phyloP scores from a whole-genome alignment of 2,888 invertebrate genomes.

The Oeneis ivallda region DNA sequence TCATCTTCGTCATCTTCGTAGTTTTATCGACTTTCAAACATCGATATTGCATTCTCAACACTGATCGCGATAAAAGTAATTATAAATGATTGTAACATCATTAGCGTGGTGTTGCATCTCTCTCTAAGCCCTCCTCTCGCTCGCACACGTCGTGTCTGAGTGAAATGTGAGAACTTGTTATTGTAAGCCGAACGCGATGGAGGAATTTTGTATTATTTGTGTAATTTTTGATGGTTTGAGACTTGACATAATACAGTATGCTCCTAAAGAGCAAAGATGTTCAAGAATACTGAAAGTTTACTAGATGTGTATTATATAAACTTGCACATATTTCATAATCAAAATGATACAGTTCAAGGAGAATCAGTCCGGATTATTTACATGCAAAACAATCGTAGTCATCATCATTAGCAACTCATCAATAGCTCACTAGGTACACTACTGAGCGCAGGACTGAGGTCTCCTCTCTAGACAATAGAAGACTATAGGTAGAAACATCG shows the following conservation, averaged over 20 bases:
- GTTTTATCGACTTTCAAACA: not conserved
- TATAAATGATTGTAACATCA: slow-evolving; percentile 56
- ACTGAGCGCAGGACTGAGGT: no score
- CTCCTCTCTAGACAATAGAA: no score
- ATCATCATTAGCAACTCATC: no score
- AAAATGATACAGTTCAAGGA: no score
- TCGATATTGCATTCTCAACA: not conserved
- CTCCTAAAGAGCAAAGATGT: not conserved
- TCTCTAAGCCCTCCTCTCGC: slow-evolving; percentile 40
- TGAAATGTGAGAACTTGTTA: slow-evolving; percentile 50
- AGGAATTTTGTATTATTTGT: slow-evolving; percentile 41
- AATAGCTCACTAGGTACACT: no score
- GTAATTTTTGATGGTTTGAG: slow-evolving; percentile 23
- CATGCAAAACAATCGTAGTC: no score
- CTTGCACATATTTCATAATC: no score
- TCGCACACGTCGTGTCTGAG: slow-evolving; percentile 34
- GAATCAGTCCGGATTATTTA: no score
- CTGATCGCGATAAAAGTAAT: slow-evolving; percentile 38
- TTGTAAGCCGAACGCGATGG: slow-evolving; percentile 53
- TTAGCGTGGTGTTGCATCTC: slow-evolving; percentile 50
- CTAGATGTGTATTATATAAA: no score
- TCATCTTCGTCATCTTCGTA: no score
- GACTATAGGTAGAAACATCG: no score
- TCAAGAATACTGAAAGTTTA: no score
- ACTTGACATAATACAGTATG: slow-evolving; percentile 28